phyloP scores from a whole-genome alignment of 2,113 vertebrate genomes.

The Bubo scandiacus region DNA sequence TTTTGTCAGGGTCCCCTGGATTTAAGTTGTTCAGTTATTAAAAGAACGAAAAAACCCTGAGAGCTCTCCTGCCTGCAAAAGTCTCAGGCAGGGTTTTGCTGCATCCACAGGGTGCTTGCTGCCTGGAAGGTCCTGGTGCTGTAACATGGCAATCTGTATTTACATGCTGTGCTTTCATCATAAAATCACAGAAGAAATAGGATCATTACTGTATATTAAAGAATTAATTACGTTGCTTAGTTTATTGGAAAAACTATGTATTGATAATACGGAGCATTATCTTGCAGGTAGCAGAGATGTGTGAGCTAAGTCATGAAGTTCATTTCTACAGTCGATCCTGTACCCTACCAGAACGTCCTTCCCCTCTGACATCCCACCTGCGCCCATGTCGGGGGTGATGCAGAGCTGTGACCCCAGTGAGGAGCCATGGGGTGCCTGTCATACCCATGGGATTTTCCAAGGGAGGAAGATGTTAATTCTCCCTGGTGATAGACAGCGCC shows the following conservation, averaged over 20 bases:
- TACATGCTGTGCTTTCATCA: background rate
- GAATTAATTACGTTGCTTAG: background rate
- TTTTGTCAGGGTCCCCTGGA: background rate
- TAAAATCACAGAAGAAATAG: background rate
- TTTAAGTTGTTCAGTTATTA: background rate
- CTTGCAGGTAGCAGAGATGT: background rate
- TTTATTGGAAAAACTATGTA: background rate
- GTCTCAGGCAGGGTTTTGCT: background rate
- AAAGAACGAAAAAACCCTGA: background rate
- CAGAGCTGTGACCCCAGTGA: background rate
- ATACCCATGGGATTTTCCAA: background rate
- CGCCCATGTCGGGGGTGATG: accelerated
- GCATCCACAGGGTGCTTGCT: background rate
- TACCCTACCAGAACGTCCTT: background rate
- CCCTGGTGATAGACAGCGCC: accelerated
- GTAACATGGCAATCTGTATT: background rate
- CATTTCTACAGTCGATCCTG: background rate
- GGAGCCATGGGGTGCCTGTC: accelerated
- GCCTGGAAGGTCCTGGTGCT: background rate
- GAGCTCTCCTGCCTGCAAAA: background rate
- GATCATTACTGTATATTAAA: background rate
- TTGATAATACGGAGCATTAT: background rate
- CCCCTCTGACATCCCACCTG: background rate
- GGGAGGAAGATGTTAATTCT: background rate
- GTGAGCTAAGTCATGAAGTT: accelerated